Evolutionary conservation across 2,113 vertebrate species (phyloP).

Genomic region (Colius striatus): DNA sequence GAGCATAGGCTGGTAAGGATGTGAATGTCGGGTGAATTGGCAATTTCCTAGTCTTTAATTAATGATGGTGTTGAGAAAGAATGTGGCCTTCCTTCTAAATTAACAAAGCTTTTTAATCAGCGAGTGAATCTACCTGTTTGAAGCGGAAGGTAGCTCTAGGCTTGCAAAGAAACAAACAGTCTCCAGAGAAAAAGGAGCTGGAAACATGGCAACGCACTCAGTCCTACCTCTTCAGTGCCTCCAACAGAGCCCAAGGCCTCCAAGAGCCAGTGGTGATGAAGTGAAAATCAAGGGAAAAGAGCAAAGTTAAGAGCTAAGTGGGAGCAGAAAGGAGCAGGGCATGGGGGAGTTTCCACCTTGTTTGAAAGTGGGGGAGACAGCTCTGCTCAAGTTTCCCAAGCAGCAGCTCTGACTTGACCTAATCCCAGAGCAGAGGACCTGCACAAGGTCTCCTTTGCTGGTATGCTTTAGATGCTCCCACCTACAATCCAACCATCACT

Average conservation of each 20-base stretch:
- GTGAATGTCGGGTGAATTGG: constrained; percentile 59
- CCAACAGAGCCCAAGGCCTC: neutral
- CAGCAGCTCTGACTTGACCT: neutral
- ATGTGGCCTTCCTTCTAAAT: constrained; percentile 69
- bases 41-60: constrained; percentile 71
- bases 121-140: constrained; percentile 27
- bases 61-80: constrained; percentile 66
- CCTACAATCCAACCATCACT: neutral
- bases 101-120: constrained; percentile 66
- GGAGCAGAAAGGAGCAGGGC: neutral
- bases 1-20: constrained; percentile 56
- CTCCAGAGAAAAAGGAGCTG: neutral
- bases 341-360: neutral
- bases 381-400: neutral
- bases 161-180: constrained; percentile 7
- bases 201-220: neutral
- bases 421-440: neutral
- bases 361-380: neutral
- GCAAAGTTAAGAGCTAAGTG: neutral
- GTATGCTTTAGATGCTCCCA: accelerated
- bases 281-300: neutral
- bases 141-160: constrained; percentile 49
- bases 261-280: neutral
- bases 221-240: neutral
- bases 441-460: neutral